Conservation (phyloP, 2,888 invertebrate species). For the Leptinotarsa peninsularis region DNA sequence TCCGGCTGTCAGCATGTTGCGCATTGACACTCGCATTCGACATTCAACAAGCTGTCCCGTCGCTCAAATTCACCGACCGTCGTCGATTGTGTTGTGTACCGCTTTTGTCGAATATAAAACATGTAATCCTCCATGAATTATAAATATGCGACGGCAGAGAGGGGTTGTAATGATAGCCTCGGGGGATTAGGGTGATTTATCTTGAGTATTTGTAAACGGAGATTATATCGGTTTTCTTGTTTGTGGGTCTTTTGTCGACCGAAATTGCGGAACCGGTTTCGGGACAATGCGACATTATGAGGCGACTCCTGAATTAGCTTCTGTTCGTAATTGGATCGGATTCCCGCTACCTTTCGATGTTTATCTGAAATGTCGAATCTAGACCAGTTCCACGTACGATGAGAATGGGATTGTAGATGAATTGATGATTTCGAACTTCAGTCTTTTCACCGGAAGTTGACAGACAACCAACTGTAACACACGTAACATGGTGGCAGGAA, state of each 20-base stretch:
- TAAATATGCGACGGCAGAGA: constrained; percentile 57
- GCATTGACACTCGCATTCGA: constrained; percentile 60
- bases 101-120: constrained; percentile 61
- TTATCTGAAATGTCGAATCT: neutral
- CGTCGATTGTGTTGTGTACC: constrained; percentile 52
- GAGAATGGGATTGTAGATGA: neutral
- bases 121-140: constrained; percentile 64
- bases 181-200: constrained; percentile 64
- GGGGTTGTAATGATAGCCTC: constrained; percentile 59
- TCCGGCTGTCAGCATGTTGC: constrained; percentile 64
- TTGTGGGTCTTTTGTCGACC: constrained; percentile 37
- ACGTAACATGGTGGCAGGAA: too few relatives aligned
- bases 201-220: constrained; percentile 64
- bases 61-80: constrained; percentile 52
- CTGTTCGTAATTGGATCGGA: constrained; percentile 36
- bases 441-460: too few relatives aligned
- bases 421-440: neutral
- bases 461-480: too few relatives aligned
- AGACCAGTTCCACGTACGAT: neutral
- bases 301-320: constrained; percentile 31
- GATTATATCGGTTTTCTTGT: constrained; percentile 58
- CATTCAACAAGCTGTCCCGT: constrained; percentile 63
- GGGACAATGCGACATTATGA: constrained; percentile 35
- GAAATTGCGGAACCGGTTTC: constrained; percentile 30
- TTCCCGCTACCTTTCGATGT: constrained; percentile 12